These are phyloP conservation scores for Drosophila parvula DNA, from an alignment of 1,140 invertebrate species.

Conservation along the genomic window DNA sequence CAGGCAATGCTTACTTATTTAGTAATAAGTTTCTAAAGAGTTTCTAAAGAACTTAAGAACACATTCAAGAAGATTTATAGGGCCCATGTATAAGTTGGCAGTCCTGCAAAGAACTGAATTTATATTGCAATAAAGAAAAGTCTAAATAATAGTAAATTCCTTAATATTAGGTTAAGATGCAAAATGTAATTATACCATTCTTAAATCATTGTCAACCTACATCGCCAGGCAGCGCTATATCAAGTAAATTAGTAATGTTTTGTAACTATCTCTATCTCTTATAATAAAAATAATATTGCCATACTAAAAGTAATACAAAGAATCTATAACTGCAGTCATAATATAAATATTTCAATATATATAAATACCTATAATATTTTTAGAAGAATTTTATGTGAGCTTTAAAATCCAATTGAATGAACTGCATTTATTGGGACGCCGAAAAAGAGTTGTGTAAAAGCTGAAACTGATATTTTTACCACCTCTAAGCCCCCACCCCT, in stretches of 20 bases:
- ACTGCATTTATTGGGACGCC: constrained; percentile 22
- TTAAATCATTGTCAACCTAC: no score
- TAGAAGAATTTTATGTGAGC: background rate
- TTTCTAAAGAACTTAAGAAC: background rate
- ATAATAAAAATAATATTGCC: background rate
- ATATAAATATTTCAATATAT: background rate
- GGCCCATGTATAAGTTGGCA: background rate
- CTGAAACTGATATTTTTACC: constrained; percentile 31
- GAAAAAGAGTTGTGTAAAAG: constrained; percentile 14
- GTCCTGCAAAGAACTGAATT: background rate
- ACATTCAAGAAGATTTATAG: background rate
- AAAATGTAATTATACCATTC: no score
- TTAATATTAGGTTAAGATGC: no score
- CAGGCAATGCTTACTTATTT: background rate
- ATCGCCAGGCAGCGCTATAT: no score
- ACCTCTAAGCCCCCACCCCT: background rate
- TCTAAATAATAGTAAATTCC: no score
- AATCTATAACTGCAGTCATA: background rate
- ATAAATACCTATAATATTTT: constrained; percentile 1
- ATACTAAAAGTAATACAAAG: background rate
- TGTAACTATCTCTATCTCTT: no score
- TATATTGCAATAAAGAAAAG: no score
- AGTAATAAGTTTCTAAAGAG: no score
- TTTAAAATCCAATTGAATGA: constrained; percentile 2
- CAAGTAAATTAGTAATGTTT: no score